Conservation (phyloP, 2,888 invertebrate species). For the Athalia cordata region DNA sequence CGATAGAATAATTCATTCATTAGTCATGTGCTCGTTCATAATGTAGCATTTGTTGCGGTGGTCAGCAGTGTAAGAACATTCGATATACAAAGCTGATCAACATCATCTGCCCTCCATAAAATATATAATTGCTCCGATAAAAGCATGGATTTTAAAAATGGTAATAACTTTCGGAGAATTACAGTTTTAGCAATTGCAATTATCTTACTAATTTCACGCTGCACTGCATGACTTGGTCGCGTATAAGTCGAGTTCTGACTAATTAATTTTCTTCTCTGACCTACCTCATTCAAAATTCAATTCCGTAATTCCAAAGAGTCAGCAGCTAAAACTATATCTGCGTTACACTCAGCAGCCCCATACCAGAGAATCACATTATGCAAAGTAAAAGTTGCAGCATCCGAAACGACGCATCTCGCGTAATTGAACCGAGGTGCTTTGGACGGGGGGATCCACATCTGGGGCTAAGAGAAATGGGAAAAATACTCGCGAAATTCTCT, state of each 20-base stretch:
- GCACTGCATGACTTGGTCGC: not conserved
- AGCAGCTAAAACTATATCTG: not conserved
- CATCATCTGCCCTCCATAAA: too few relatives aligned
- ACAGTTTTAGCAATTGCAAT: not conserved
- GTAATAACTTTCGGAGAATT: not conserved
- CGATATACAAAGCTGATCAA: too few relatives aligned
- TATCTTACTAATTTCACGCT: not conserved
- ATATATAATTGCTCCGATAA: not conserved
- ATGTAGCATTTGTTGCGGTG: not conserved
- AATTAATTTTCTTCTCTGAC: not conserved
- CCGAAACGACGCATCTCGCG: conserved; percentile 12
- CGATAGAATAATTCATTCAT: not conserved
- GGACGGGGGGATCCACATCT: not conserved
- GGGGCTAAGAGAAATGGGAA: not conserved
- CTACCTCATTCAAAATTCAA: not conserved
- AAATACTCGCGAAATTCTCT: not conserved
- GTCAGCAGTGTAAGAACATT: too few relatives aligned
- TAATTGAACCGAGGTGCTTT: conserved; percentile 28
- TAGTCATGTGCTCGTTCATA: conserved; percentile 1
- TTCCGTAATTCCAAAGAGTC: too few relatives aligned
- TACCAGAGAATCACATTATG: conserved; percentile 7
- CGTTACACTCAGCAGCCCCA: not conserved
- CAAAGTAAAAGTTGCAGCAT: conserved; percentile 15
- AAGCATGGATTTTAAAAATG: not conserved
- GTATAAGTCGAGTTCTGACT: not conserved